These are phyloP conservation scores for Larimichthys crocea DNA, from an alignment of 2,113 vertebrate species.

Conservation along the genomic window DNA sequence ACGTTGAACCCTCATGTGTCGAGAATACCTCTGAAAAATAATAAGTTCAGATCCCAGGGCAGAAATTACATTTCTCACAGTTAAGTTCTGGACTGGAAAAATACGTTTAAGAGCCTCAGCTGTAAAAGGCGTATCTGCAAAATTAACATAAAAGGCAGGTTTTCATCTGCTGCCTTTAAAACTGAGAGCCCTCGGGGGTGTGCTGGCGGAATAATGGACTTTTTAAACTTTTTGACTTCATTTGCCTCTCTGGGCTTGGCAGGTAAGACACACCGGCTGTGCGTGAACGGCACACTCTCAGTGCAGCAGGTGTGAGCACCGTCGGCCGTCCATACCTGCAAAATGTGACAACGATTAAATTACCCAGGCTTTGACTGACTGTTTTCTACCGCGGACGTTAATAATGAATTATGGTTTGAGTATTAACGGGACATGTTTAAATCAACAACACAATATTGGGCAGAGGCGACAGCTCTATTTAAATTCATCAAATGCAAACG, in stretches of 20 bases:
- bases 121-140: constrained; percentile 61
- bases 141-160: constrained; percentile 80
- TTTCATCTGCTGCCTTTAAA: constrained; percentile 74
- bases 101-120: constrained; percentile 60
- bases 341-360: constrained; percentile 25
- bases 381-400: constrained; percentile 26
- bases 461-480: constrained; percentile 41
- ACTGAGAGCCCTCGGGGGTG: constrained; percentile 62
- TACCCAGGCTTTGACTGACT: constrained; percentile 10
- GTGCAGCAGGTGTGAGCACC: constrained; percentile 5
- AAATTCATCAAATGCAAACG: constrained; percentile 31
- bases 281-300: not conserved
- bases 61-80: constrained; percentile 61
- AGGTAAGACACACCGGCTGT: constrained; percentile 36
- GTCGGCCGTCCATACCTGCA: not conserved
- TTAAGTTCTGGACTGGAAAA: constrained; percentile 50
- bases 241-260: constrained; percentile 37
- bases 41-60: constrained; percentile 55
- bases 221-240: constrained; percentile 69
- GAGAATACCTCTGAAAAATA: constrained; percentile 39
- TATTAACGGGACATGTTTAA: constrained; percentile 42
- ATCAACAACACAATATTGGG: constrained; percentile 49
- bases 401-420: constrained; percentile 30
- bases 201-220: constrained; percentile 72
- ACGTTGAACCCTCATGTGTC: constrained; percentile 31